Evolutionary conservation across 2,797 vertebrate genomes (phyloP).

Genomic region (Cygnus olor): DNA sequence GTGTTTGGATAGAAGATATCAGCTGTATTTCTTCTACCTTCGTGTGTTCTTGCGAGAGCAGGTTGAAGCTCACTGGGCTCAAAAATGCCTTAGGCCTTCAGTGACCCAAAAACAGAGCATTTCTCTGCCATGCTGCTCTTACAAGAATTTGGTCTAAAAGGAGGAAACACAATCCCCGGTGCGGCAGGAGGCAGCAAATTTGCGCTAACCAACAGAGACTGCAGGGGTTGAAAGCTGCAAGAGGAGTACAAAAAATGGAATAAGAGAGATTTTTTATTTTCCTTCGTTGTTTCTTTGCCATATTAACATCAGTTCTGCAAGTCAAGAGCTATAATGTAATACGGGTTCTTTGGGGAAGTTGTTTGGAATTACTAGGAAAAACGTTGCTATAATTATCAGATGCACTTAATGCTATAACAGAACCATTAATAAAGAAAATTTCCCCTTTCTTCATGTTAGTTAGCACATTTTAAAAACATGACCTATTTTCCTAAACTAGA

Average conservation of each 20-base stretch:
- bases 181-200: not conserved
- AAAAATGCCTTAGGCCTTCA: not conserved
- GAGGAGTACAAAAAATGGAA: not conserved
- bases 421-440: conserved; percentile 56
- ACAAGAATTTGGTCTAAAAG: not conserved
- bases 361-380: not conserved
- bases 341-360: not conserved
- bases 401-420: conserved; percentile 18
- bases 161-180: not conserved
- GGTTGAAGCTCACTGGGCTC: conserved; percentile 8
- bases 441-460: conserved; percentile 54
- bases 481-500: conserved; percentile 70
- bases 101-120: not conserved
- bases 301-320: not conserved
- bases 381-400: not conserved
- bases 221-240: not conserved
- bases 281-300: accelerated
- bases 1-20: not conserved
- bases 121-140: not conserved
- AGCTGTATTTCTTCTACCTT: not conserved
- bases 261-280: not conserved
- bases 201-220: not conserved
- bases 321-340: accelerated
- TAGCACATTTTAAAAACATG: conserved; percentile 69
- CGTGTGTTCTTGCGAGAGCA: not conserved